Percentiles rank a stretch among this genome's conserved stretches.
Evolutionary conservation across 2,113 vertebrate genomes (phyloP).

Genomic region (Lepidothrix coronata): DNA sequence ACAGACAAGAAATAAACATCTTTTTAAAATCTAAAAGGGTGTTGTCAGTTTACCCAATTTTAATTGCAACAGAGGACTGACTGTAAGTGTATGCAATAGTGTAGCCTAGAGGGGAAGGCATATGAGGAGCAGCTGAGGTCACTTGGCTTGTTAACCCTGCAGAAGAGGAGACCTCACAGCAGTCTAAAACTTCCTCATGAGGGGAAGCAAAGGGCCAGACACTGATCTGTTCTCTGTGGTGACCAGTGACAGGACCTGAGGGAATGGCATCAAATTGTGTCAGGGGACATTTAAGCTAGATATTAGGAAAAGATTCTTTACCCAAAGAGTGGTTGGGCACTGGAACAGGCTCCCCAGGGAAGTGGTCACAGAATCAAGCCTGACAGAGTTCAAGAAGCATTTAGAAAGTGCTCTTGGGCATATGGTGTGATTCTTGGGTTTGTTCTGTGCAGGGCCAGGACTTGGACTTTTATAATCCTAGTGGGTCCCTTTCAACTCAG

Average conservation of each 20-base stretch:
- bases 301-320: background rate
- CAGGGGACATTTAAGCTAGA: background rate
- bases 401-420: background rate
- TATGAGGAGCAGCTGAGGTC: background rate
- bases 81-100: background rate
- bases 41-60: background rate
- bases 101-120: background rate
- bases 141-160: background rate
- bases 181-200: background rate
- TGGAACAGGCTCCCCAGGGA: background rate
- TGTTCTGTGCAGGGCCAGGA: background rate
- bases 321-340: rapidly evolving
- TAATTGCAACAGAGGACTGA: background rate
- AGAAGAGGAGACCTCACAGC: background rate
- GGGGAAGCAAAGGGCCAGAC: background rate
- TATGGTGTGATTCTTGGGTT: background rate
- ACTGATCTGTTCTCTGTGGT: background rate
- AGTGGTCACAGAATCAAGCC: background rate
- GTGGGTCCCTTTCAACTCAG: background rate
- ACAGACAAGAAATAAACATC: background rate
- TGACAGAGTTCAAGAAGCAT: background rate
- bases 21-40: background rate
- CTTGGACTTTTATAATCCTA: background rate
- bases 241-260: background rate
- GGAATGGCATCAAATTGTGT: background rate